Evolutionary conservation across 2,888 invertebrate species (phyloP).

Genomic region (Ectemnius lituratus): DNA sequence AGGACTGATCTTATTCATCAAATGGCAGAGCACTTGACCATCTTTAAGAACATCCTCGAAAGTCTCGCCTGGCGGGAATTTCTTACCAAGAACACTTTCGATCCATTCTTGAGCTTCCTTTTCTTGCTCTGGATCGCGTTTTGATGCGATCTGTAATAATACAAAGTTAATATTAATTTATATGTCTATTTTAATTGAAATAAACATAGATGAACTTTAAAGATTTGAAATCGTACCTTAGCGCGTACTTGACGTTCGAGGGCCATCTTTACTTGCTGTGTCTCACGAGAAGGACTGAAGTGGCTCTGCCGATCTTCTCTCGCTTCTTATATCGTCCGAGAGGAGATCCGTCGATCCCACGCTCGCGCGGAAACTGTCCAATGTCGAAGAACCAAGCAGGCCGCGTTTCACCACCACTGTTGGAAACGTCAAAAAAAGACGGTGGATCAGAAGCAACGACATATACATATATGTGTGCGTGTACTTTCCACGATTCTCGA

Average conservation of each 20-base stretch:
- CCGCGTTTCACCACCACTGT: constrained; percentile 24
- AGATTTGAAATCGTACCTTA: constrained; percentile 85
- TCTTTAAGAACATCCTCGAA: constrained; percentile 95
- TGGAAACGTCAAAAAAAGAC: constrained; percentile 37
- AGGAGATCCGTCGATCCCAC: constrained; percentile 61
- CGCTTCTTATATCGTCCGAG: constrained; percentile 69
- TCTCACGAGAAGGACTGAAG: constrained; percentile 67
- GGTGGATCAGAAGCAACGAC: background rate
- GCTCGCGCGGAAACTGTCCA: constrained; percentile 62
- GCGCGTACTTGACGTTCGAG: constrained; percentile 94
- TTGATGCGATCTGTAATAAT: constrained; percentile 85
- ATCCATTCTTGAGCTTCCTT: constrained; percentile 96
- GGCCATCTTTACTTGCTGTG: constrained; percentile 83
- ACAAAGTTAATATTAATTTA: no score
- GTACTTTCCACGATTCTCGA: constrained; percentile 67
- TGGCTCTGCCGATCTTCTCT: constrained; percentile 61
- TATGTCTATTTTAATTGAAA: no score
- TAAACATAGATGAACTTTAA: no score
- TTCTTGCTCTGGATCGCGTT: constrained; percentile 90
- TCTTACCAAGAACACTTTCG: constrained; percentile 90
- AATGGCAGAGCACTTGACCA: constrained; percentile 93
- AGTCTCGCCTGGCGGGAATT: constrained; percentile 88
- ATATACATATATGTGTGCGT: constrained; percentile 4
- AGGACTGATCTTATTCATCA: constrained; percentile 96
- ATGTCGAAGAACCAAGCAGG: constrained; percentile 40